phyloP scores from a whole-genome alignment of 2,888 invertebrate genomes.

The Herminia tarsipennalis region DNA sequence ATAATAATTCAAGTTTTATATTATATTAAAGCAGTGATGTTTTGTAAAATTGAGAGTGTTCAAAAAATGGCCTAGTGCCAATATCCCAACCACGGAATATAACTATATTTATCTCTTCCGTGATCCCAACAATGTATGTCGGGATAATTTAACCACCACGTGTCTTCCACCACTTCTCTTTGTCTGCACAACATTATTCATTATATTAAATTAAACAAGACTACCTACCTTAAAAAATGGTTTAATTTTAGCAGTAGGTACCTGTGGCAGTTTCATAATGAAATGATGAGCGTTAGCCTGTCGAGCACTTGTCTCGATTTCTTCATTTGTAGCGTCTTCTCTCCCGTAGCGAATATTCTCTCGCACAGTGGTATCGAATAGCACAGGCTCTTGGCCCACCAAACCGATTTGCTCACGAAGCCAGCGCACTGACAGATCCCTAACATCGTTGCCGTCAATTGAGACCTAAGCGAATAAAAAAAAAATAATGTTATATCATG shows the following conservation, averaged over 20 bases:
- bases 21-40: not conserved
- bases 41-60: too few relatives aligned
- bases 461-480: slow-evolving; percentile 79
- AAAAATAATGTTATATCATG: too few relatives aligned
- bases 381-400: slow-evolving; percentile 95
- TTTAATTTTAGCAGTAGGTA: too few relatives aligned
- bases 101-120: too few relatives aligned
- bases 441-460: slow-evolving; percentile 89
- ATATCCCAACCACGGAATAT: too few relatives aligned
- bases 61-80: too few relatives aligned
- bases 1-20: not conserved
- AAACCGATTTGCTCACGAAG: slow-evolving; percentile 92
- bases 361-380: slow-evolving; percentile 93
- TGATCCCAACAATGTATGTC: too few relatives aligned
- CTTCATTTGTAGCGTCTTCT: slow-evolving; percentile 86
- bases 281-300: slow-evolving; percentile 93
- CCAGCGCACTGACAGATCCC: slow-evolving; percentile 91
- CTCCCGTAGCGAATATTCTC: slow-evolving; percentile 95
- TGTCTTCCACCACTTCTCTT: too few relatives aligned
- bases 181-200: too few relatives aligned
- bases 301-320: slow-evolving; percentile 89
- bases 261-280: slow-evolving; percentile 89
- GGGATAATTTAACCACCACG: too few relatives aligned
- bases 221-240: too few relatives aligned
- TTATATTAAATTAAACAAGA: too few relatives aligned